phyloP scores from a whole-genome alignment of 2,888 invertebrate genomes.

The Abrostola tripartita region DNA sequence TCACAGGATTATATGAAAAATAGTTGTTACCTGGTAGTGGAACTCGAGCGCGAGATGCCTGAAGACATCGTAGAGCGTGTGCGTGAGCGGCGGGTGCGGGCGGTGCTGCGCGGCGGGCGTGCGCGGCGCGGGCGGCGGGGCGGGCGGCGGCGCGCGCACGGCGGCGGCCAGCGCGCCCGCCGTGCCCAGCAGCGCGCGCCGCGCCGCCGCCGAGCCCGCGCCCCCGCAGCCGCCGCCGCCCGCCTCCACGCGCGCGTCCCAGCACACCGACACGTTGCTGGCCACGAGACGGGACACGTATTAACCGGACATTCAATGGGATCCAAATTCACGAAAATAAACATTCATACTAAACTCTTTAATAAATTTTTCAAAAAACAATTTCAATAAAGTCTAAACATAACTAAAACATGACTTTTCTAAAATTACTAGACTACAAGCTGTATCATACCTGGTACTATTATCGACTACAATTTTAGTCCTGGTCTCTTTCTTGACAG shows the following conservation, averaged over 20 bases:
- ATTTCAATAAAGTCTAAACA: too few species aligned
- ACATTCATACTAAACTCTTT: too few species aligned
- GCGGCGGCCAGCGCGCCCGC: constrained; percentile 86
- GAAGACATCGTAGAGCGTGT: constrained; percentile 81
- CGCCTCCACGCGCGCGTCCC: constrained; percentile 91
- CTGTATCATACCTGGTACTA: constrained; percentile 64
- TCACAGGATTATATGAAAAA: background rate
- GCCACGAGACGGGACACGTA: too few species aligned
- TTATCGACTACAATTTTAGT: constrained; percentile 72
- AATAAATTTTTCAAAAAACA: too few species aligned
- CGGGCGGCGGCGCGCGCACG: constrained; percentile 70
- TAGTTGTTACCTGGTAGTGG: constrained; percentile 72
- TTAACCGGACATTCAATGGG: too few species aligned
- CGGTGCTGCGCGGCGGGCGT: constrained; percentile 58
- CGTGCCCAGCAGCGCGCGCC: constrained; percentile 91
- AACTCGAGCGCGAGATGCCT: constrained; percentile 86
- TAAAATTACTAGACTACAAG: too few species aligned
- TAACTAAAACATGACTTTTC: too few species aligned
- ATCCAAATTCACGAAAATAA: too few species aligned
- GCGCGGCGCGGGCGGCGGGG: constrained; percentile 49
- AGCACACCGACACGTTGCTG: constrained; percentile 79
- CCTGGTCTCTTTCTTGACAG: constrained; percentile 79
- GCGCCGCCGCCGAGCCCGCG: constrained; percentile 92
- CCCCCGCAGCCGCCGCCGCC: constrained; percentile 94
- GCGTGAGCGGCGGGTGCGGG: constrained; percentile 75